phyloP scores from a whole-genome alignment of 1,140 invertebrate species.

The Glomeris maerens region DNA sequence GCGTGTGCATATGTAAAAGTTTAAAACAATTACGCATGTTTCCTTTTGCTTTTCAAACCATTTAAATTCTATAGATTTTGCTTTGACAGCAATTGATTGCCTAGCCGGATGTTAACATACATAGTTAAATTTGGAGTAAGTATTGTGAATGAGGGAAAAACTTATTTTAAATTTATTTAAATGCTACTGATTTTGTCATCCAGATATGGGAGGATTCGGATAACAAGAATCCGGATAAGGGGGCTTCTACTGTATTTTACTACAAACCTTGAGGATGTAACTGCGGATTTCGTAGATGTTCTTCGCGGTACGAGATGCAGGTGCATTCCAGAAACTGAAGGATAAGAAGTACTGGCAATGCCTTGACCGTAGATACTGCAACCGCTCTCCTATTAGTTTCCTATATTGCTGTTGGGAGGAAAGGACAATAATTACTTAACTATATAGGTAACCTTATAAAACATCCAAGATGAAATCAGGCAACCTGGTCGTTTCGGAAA shows the following conservation, averaged over 20 bases:
- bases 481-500: constrained; percentile 54
- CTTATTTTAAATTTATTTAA: neutral
- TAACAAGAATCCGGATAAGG: too few relatives aligned
- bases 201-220: too few relatives aligned
- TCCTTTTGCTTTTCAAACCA: too few relatives aligned
- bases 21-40: too few relatives aligned
- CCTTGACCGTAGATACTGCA: constrained; percentile 66
- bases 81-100: too few relatives aligned
- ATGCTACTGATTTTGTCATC: too few relatives aligned
- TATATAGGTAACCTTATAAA: constrained; percentile 1
- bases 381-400: constrained; percentile 61
- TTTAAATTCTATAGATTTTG: too few relatives aligned
- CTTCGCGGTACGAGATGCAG: constrained; percentile 50
- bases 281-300: constrained; percentile 91
- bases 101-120: too few relatives aligned
- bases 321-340: constrained; percentile 71
- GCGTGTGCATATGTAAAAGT: too few relatives aligned
- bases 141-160: neutral
- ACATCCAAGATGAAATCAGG: constrained; percentile 1
- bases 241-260: too few relatives aligned
- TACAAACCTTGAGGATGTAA: constrained; percentile 57
- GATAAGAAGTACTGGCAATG: constrained; percentile 83
- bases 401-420: constrained; percentile 48
- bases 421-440: constrained; percentile 4
- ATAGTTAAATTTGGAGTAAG: too few relatives aligned